Evolutionary conservation across 2,888 invertebrate genomes (phyloP), one percentile per base, ranked within the genome.

Genomic region (Acleris sparsana): DNA sequence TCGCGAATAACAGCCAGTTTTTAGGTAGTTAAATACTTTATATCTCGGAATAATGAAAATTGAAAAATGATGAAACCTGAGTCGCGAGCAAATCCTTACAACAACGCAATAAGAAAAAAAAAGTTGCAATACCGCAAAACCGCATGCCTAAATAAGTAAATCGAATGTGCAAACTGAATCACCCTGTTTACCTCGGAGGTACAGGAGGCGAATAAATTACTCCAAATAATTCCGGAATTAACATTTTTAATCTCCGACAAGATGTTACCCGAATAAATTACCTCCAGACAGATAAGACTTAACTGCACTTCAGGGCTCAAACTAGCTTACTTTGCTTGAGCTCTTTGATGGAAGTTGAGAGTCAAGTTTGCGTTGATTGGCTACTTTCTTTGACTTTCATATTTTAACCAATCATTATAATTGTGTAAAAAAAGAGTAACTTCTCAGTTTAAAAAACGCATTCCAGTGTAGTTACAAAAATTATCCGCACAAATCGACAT

Each of bases 171-270:
- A 22, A 51, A 29, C 43, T 20, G 33, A 20, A 44, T 17, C 84
- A 78, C 18, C 76, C 85, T 82, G 80, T 86, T 80, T 64, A 71
- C 64, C 73, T 69, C 75, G 79, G 86, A 86, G 87, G 82, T 80
- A 71, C 77, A 78, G 80, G 80, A 78, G 80, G 74, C 80, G 85
- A 85, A 92, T 90, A 90, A 89, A 91, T 90, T 89, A 82, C 86
- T 76, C 75, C 78, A 86, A 88, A 92, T 91, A 89, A 92, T 89
- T 91, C 84, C 85, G 76, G 84, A 87, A 90, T 91, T 92, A 91
- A 87, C 92, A 92, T 92, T 92, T 92, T 92, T 92, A 92, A 92
- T 91, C 91, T 89, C 77, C 79, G 78, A 75, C 84, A 85, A 85
- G 85, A 88, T 90, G 89, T 88, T 85, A 82, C 85, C 69, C 77